Base-by-base conservation (phyloP, 2,797 vertebrate genomes). In the Poeciliopsis presidionis region DNA sequence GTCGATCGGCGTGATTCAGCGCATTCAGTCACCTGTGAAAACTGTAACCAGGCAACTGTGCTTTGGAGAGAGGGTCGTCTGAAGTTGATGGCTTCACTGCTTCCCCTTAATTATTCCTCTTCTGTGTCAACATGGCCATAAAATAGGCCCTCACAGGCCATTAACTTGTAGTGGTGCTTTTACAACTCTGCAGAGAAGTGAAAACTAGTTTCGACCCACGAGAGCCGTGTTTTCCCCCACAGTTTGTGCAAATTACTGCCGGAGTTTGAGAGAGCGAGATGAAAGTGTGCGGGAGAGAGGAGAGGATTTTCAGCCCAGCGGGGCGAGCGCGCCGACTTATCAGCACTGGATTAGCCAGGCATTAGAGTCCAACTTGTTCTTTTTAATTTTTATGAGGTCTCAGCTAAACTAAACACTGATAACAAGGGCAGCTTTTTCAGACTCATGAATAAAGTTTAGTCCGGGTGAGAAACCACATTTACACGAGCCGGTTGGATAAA, bases 121-220 rank as follows among this genome's bases (percentile, higher is more conserved):
- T 85, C 85, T 86, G 89, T 83, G 88, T 93, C 89, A 89, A 93
- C 88, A 86, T 7, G 86, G 84, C 77, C 2, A 13, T 87, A 83
- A 87, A 92, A 87, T 75, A 81, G 86, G 70, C 87, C 89, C 89
- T 90, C 84, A 85, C 72, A 73, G 85, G 65, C 90, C 88, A 90
- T 91, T 92, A 90, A 85, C 87, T 81, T 89, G 87, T 83, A 91
- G 90, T 88, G 89, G 84, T 83, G 91, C 91, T 93, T 90, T 91
- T 90, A 88, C 86, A 83, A 82, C 88, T 88, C 81, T 72, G 77
- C 53, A 20, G 80, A 76, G 77, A 78, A 87, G 86, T 9, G 33
- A 77, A 82, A 87, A 87, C 84, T 81, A 59, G 85, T 88, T 89
- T 80, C 81, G 77, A 83, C 89, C 77, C 78, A 80, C 78, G 30